Percentiles rank a stretch among this genome's conserved stretches.
phyloP scores from a whole-genome alignment of 2,888 invertebrate species.

The Andrena fulva region DNA sequence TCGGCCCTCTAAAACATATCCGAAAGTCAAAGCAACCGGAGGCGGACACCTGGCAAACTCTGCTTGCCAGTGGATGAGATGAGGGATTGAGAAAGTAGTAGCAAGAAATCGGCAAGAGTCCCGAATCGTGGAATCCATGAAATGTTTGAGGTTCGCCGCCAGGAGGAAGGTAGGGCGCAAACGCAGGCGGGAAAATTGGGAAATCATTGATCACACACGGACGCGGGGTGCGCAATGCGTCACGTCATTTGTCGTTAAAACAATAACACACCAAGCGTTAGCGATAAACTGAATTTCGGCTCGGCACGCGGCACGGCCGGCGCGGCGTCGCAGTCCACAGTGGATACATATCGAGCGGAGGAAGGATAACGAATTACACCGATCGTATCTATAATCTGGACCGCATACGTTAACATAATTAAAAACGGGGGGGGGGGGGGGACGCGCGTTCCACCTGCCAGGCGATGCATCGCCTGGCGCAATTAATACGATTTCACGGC shows the following conservation, averaged over 20 bases:
- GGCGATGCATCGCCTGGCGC: conserved; percentile 1
- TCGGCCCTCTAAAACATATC: too few relatives aligned
- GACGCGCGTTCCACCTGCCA: background rate
- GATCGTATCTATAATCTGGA: conserved; percentile 28
- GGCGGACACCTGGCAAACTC: too few relatives aligned
- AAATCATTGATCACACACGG: conserved; percentile 45
- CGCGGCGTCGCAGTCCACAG: background rate
- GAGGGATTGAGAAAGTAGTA: too few relatives aligned
- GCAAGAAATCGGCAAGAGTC: background rate
- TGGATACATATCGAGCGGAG: background rate
- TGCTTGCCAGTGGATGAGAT: too few relatives aligned
- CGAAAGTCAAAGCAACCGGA: too few relatives aligned
- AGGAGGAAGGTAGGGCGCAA: conserved; percentile 18
- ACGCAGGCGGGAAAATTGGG: conserved; percentile 38
- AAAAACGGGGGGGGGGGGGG: conserved; percentile 23
- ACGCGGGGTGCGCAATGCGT: conserved; percentile 31
- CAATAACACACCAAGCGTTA: conserved; percentile 36
- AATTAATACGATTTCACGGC: conserved; percentile 49
- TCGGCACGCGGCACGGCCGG: too few relatives aligned
- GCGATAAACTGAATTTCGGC: conserved; percentile 41
- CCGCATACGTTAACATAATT: conserved; percentile 49
- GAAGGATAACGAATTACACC: conserved; percentile 15
- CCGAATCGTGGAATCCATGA: background rate
- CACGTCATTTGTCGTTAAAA: conserved; percentile 44
- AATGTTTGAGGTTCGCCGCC: background rate